Evolutionary conservation across 2,888 invertebrate genomes (phyloP).

Genomic region (Leucoma salicis): DNA sequence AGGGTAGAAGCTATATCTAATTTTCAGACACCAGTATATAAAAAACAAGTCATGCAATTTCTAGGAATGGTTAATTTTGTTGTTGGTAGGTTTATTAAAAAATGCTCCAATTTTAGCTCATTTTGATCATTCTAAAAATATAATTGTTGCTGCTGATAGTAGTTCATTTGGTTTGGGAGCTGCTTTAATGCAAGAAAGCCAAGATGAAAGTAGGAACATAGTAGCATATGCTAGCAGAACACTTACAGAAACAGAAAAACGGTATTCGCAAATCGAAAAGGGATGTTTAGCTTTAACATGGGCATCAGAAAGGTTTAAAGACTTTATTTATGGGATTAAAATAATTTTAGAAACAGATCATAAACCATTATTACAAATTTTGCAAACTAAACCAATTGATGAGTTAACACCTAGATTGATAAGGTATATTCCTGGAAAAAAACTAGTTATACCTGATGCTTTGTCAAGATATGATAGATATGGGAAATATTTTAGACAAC

Average conservation of each 20-base stretch:
- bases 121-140: background rate
- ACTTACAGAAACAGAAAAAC: background rate
- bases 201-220: background rate
- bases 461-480: too few species aligned
- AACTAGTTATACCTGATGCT: background rate
- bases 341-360: background rate
- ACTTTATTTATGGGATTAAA: background rate
- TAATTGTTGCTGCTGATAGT: background rate
- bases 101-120: background rate
- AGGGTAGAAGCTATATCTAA: background rate
- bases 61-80: background rate
- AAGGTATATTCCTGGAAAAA: background rate
- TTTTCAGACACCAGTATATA: background rate
- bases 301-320: background rate
- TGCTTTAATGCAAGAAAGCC: background rate
- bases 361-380: background rate
- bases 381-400: too few species aligned
- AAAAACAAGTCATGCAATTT: background rate
- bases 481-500: too few species aligned
- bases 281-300: background rate
- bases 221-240: background rate
- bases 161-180: conserved; percentile 1
- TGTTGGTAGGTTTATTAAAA: background rate
- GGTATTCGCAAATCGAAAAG: conserved; percentile 1
- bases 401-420: background rate